phyloP scores from a whole-genome alignment of 2,888 invertebrate genomes.

The Hypomecis atomaria region DNA sequence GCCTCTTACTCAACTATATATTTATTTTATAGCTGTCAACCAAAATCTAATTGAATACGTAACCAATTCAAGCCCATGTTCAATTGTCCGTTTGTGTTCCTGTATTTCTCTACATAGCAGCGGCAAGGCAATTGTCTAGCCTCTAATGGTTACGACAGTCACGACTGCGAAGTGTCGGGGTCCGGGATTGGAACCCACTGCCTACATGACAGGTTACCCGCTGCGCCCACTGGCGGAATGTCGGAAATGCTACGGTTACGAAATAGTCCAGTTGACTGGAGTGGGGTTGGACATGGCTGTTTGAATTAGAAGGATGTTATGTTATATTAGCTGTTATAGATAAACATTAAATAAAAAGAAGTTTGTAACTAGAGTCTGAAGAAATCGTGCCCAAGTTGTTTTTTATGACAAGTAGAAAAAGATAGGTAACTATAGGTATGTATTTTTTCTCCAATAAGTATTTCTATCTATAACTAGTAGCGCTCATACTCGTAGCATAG shows the following conservation, averaged over 20 bases:
- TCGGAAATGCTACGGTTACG: slow-evolving; percentile 38
- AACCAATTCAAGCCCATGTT: slow-evolving; percentile 6
- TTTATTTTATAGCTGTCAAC: slow-evolving; percentile 8
- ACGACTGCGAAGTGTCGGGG: slow-evolving; percentile 53
- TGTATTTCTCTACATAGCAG: slow-evolving; percentile 17
- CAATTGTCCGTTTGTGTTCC: slow-evolving; percentile 10
- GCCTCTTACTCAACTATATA: neutral
- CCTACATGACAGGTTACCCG: slow-evolving; percentile 38
- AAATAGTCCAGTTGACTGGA: slow-evolving; percentile 28
- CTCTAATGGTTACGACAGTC: slow-evolving; percentile 56
- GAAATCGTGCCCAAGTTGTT: too few species aligned
- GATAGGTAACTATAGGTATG: too few species aligned
- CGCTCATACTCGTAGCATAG: too few species aligned
- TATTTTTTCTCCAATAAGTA: too few species aligned
- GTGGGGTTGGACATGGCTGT: slow-evolving; percentile 1
- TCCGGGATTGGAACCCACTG: slow-evolving; percentile 42
- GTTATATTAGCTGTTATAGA: neutral
- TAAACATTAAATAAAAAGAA: too few species aligned
- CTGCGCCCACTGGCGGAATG: slow-evolving; percentile 53
- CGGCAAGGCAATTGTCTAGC: slow-evolving; percentile 28
- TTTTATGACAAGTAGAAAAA: too few species aligned
- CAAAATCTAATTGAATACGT: slow-evolving; percentile 5
- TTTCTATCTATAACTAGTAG: too few species aligned
- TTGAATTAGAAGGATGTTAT: neutral
- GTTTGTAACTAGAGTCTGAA: too few species aligned